Evolutionary conservation across 2,113 vertebrate genomes (phyloP), one percentile per base, ranked within the genome.

Genomic region (Urocitellus parryii): DNA sequence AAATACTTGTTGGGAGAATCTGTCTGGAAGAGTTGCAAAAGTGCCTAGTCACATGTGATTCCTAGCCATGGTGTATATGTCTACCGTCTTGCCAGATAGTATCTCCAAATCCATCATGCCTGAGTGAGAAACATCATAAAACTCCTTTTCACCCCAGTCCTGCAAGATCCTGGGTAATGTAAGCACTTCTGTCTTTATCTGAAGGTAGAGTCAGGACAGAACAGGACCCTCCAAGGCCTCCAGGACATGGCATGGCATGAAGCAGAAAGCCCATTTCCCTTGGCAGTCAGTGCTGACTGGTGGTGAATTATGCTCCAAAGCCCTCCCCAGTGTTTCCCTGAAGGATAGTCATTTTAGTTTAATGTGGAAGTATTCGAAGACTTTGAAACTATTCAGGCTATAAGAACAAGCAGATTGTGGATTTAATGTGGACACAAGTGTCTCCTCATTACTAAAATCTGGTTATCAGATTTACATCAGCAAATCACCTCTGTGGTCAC

Each of bases 341-440:
- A 22, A 88, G 39, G 53, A 81, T 14, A 90, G 16, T 2, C 24
- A 48, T 81, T 87, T 90, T 65, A 58, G 11, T 94, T 82, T 63
- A 63, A 53, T 24, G 37, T 45, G 34, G 67, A 32, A n/a, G 18
- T 56, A 3, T 48, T 48, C 70, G 17, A 88, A 91, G 91, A 34
- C 39, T 61, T 96, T 93, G 74, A 80, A 91, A 56, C 12, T 74
- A 48, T 86, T n/a, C 56, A 37, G 29, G 51, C 22, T 56, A 12
- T 80, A 86, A 96, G 77, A 92, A 92, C 0, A 25, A 63, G 92
- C 90, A 94, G 61, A 94, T 88, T 80, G 61, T 18, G 1, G n/a
- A 34, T 58, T 37, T 82, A 93, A 91, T 32, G 25, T 65, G 27
- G 27, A 37, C 51, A 48, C 72, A 56, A 37, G 68, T 74, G 32